phyloP scores from a whole-genome alignment of 2,888 invertebrate species.

The Oxytorus armatus region DNA sequence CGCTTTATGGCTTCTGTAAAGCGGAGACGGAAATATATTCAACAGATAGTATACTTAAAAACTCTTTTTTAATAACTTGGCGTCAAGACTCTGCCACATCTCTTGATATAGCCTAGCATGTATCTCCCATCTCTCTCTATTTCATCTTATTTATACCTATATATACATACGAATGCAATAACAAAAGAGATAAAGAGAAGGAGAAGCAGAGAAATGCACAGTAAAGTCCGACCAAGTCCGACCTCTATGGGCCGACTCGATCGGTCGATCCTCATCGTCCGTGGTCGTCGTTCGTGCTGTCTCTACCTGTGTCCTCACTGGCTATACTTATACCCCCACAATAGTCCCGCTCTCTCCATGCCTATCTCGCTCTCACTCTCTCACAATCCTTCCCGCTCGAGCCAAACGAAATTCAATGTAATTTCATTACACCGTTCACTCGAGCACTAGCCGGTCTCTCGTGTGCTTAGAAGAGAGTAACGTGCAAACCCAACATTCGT shows the following conservation, averaged over 20 bases:
- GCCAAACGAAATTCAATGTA: slow-evolving; percentile 65
- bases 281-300: slow-evolving; percentile 12
- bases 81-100: too few relatives aligned
- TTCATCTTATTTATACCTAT: background rate
- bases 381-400: slow-evolving; percentile 49
- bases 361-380: slow-evolving; percentile 25
- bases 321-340: slow-evolving; percentile 10
- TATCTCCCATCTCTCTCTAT: slow-evolving; percentile 6
- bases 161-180: slow-evolving; percentile 12
- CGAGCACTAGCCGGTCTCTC: slow-evolving; percentile 65
- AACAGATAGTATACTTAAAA: background rate
- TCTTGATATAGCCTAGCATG: too few relatives aligned
- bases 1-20: slow-evolving; percentile 13
- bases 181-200: background rate
- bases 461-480: slow-evolving; percentile 43
- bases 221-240: slow-evolving; percentile 4
- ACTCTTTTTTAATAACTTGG: too few relatives aligned
- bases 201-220: background rate
- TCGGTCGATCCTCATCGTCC: slow-evolving; percentile 26
- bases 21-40: slow-evolving; percentile 14
- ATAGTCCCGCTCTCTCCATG: slow-evolving; percentile 26
- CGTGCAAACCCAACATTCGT: slow-evolving; percentile 26
- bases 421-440: slow-evolving; percentile 67
- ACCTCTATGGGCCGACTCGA: slow-evolving; percentile 24
- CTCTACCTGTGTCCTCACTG: slow-evolving; percentile 25